Evolutionary conservation across 2,113 vertebrate species (phyloP).

Genomic region (Megaptera novaeangliae): DNA sequence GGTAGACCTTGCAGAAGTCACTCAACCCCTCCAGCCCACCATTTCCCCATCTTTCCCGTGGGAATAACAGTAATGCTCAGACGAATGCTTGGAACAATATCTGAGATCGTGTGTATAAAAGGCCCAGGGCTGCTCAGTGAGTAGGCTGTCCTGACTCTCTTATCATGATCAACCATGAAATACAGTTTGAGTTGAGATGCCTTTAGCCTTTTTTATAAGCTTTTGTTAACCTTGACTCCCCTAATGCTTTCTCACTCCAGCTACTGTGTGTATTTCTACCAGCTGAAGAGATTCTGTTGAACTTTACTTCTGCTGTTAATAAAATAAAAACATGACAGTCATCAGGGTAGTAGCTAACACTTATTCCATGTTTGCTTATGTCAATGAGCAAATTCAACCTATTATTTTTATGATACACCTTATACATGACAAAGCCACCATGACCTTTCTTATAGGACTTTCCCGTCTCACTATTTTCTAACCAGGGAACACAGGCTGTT

Average conservation of each 20-base stretch:
- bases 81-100: too few species aligned
- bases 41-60: background rate
- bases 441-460: background rate
- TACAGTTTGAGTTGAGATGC: background rate
- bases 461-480: background rate
- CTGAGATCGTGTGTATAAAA: background rate
- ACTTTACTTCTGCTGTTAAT: background rate
- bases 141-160: background rate
- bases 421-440: background rate
- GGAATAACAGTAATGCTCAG: too few species aligned
- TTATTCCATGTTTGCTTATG: background rate
- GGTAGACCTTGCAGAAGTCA: too few species aligned
- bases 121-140: background rate
- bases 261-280: background rate
- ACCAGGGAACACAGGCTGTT: fast-evolving
- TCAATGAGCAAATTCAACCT: background rate
- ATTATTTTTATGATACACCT: background rate
- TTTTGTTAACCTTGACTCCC: background rate
- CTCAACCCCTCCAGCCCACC: too few species aligned
- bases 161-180: background rate
- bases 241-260: too few species aligned
- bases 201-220: background rate
- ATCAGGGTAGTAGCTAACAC: background rate
- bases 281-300: background rate
- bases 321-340: background rate